Conservation (phyloP, 2,113 vertebrate genomes). For the Rutilus rutilus region DNA sequence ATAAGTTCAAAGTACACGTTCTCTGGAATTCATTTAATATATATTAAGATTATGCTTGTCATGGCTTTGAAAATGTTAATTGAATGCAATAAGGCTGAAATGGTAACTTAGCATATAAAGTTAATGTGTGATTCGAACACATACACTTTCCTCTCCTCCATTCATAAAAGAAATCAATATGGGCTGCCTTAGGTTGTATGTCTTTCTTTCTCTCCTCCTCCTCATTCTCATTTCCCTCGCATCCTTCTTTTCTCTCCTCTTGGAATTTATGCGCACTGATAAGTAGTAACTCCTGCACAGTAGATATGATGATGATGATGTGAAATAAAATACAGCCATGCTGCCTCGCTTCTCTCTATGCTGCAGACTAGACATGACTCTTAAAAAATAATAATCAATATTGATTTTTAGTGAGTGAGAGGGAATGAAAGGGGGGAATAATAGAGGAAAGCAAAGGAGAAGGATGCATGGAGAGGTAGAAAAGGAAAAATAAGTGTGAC, state of each 20-base stretch:
- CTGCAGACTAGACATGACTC: conserved; percentile 53
- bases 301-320: conserved; percentile 48
- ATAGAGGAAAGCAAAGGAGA: conserved; percentile 18
- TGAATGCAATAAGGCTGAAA: neutral
- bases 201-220: conserved; percentile 3
- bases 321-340: conserved; percentile 52
- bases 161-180: conserved; percentile 36
- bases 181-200: conserved; percentile 14
- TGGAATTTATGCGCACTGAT: conserved; percentile 16
- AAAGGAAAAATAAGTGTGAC: neutral
- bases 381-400: conserved; percentile 75
- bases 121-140: conserved; percentile 1
- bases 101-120: neutral
- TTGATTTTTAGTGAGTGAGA: conserved; percentile 64
- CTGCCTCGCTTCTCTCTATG: neutral
- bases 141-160: neutral
- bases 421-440: conserved; percentile 48
- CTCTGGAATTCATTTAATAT: neutral
- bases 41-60: neutral
- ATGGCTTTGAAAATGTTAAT: neutral
- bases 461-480: neutral
- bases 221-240: conserved; percentile 27
- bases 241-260: conserved; percentile 16
- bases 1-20: neutral
- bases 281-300: conserved; percentile 42